Evolutionary conservation across 2,888 invertebrate genomes (phyloP), one percentile per base, ranked within the genome.

Genomic region (Diplazon laetatorius): DNA sequence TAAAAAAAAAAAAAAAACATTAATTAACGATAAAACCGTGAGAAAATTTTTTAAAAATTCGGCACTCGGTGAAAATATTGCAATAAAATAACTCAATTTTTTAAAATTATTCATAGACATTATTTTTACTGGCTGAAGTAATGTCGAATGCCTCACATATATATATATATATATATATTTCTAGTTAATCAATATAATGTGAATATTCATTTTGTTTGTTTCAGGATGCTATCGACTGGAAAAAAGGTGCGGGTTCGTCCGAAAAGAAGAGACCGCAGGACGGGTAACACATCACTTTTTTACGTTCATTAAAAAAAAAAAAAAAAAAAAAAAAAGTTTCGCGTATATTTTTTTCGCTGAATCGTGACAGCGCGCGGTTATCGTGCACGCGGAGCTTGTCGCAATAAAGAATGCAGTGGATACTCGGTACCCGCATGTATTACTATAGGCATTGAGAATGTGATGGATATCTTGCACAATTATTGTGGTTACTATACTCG

Each of bases 181-280:
- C n/a, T n/a, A n/a, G n/a, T n/a, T n/a, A n/a, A n/a, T n/a, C n/a
- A n/a, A n/a, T n/a, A n/a, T 20, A 48, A 48, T 18, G 48, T 48
- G 2, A 20, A 18, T 18, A 48, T 48, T 48, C 6, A 46, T 20
- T 52, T 65, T 70, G 70, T 69, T 30, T 76, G 68, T 86, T 87
- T 20, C 80, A 89, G 89, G 83, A 85, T 63, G 80, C 78, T 37
- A 79, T 89, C 30, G 83, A 86, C 44, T 22, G 70, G 0, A 87
- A 84, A 44, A 84, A 74, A 20, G 79, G 82, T 78, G 71, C 81
- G 50, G 60, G 77, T 6, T 78, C 82, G 14, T 65, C 82, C 14
- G 81, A 79, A 12, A 76, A 70, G 42, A 66, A 74, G 52, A 73
- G 46, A 20, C 65, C 75, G 9, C 66, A 57, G 44, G 68, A 74